phyloP scores from a whole-genome alignment of 2,888 invertebrate genomes.

The Apotomis capreana region DNA sequence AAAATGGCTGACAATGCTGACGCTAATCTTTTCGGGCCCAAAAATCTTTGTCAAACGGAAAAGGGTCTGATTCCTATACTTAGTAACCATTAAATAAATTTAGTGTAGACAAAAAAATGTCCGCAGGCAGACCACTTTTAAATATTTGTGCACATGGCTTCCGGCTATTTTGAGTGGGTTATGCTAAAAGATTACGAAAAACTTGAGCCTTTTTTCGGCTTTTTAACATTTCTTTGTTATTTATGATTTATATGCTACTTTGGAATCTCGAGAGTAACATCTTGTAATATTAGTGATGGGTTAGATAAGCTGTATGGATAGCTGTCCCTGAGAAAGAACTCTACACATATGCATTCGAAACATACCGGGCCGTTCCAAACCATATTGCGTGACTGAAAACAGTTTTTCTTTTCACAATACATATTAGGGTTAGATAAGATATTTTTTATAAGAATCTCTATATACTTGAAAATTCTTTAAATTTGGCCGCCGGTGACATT shows the following conservation, averaged over 20 bases:
- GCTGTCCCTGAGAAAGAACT: background rate
- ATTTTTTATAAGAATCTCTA: too few species aligned
- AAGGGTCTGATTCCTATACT: constrained; percentile 75
- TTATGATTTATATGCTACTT: constrained; percentile 60
- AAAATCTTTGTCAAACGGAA: constrained; percentile 71
- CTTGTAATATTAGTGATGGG: constrained; percentile 1
- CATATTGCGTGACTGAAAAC: too few species aligned
- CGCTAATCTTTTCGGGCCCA: constrained; percentile 76
- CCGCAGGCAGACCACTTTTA: constrained; percentile 75
- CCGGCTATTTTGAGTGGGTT: constrained; percentile 82
- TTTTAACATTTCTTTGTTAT: constrained; percentile 57
- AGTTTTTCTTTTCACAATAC: too few species aligned
- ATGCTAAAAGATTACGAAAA: constrained; percentile 72
- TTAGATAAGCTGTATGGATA: constrained; percentile 3
- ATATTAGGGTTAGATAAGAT: too few species aligned
- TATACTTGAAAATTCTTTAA: too few species aligned
- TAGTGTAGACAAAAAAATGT: constrained; percentile 63
- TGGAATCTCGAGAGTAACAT: constrained; percentile 43
- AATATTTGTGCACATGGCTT: constrained; percentile 83
- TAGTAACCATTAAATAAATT: constrained; percentile 82
- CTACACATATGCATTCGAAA: background rate
- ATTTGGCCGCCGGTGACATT: too few species aligned
- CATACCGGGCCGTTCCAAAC: too few species aligned
- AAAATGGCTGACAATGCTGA: constrained; percentile 74
- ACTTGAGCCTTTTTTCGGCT: constrained; percentile 58